A percentile compares a stretch with the other conserved stretches of the same genome.
These are phyloP conservation scores for Elgaria multicarinata DNA, from an alignment of 2,113 vertebrate species.

Conservation along the genomic window DNA sequence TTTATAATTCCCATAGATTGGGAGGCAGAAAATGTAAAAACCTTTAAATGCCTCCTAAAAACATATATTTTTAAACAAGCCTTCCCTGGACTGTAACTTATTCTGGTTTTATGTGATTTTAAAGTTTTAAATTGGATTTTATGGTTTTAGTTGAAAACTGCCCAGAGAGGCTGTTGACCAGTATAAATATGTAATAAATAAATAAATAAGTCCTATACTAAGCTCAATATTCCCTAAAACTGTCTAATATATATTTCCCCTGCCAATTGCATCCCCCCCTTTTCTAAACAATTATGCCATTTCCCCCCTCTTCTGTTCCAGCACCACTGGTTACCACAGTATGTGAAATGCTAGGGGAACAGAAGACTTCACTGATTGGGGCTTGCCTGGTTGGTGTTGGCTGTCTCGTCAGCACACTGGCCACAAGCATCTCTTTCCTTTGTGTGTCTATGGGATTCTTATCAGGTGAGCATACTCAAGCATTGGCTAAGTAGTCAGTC, in stretches of 20 bases:
- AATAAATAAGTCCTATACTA: background rate
- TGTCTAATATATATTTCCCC: background rate
- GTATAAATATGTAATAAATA: too few species aligned
- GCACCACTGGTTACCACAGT: conserved; percentile 84
- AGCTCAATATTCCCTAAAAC: background rate
- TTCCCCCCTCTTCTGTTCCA: background rate
- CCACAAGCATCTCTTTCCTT: conserved; percentile 85
- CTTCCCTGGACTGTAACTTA: too few species aligned
- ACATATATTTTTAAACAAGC: too few species aligned
- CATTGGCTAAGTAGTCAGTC: accelerated
- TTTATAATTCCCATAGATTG: background rate
- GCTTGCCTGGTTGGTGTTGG: conserved; percentile 83
- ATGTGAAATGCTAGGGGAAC: conserved; percentile 82
- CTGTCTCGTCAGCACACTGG: conserved; percentile 88
- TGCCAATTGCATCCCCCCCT: accelerated
- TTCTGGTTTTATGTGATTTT: too few species aligned
- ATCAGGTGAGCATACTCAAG: conserved; percentile 81
- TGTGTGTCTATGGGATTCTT: conserved; percentile 92
- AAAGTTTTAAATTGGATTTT: too few species aligned
- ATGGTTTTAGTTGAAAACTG: too few species aligned
- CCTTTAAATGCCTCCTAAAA: too few species aligned
- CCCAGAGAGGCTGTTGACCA: too few species aligned
- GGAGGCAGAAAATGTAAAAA: too few species aligned
- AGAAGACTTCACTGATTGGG: conserved; percentile 81
- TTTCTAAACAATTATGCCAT: accelerated